These are phyloP conservation scores for Lasioglossum villosulum DNA, from an alignment of 2,888 invertebrate genomes.

Conservation along the genomic window DNA sequence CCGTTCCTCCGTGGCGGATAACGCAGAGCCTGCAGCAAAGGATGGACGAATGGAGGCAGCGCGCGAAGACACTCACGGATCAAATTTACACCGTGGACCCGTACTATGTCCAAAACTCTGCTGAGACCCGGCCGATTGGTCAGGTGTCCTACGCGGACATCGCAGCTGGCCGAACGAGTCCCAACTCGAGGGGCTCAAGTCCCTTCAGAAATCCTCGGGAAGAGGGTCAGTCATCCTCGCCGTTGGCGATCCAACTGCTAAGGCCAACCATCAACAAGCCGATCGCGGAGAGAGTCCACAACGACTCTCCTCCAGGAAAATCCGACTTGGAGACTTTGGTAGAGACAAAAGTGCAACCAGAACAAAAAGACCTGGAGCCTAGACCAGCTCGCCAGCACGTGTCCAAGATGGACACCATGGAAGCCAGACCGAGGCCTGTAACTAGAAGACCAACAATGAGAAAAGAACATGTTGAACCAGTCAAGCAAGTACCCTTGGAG, in stretches of 20 bases:
- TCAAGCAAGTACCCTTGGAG: not conserved
- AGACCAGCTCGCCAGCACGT: constrained; percentile 35
- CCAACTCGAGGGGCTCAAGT: constrained; percentile 81
- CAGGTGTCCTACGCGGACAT: constrained; percentile 88
- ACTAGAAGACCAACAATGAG: constrained; percentile 72
- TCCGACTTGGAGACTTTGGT: not conserved
- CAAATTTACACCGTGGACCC: constrained; percentile 92
- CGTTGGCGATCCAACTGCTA: constrained; percentile 63
- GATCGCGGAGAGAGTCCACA: constrained; percentile 25
- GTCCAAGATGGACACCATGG: constrained; percentile 36
- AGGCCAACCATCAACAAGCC: constrained; percentile 82
- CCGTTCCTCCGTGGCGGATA: constrained; percentile 83
- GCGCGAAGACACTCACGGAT: constrained; percentile 90
- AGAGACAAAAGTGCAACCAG: not conserved
- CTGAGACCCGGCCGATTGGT: constrained; percentile 81
- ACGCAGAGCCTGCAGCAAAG: constrained; percentile 88
- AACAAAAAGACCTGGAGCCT: constrained; percentile 32
- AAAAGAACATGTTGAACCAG: not conserved
- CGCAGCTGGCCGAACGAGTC: constrained; percentile 87
- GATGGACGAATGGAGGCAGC: constrained; percentile 89
- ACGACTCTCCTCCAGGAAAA: not conserved
- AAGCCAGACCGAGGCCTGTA: constrained; percentile 1
- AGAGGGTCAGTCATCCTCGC: constrained; percentile 70
- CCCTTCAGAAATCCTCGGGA: constrained; percentile 78
- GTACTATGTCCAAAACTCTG: constrained; percentile 87